phyloP scores from a whole-genome alignment of 1,140 invertebrate genomes.

The Brachionus asplanchnoidis region DNA sequence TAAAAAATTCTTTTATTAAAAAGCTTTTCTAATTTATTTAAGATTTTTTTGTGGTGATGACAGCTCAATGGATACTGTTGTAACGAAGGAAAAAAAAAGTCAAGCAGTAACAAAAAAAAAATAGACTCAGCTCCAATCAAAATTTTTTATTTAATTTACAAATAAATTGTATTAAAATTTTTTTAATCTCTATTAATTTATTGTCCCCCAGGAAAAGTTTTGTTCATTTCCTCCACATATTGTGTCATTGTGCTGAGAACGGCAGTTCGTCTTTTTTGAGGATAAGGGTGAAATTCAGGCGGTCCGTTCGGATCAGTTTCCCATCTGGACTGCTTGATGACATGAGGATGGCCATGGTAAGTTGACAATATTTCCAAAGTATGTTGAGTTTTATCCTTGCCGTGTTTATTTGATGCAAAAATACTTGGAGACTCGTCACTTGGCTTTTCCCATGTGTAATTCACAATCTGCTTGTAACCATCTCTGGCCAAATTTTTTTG shows the following conservation, averaged over 20 bases:
- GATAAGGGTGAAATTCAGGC: background rate
- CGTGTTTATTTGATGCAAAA: background rate
- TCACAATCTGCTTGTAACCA: background rate
- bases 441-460: conserved; percentile 41
- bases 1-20: background rate
- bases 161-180: conserved; percentile 7
- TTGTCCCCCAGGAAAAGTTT: conserved; percentile 28
- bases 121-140: background rate
- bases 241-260: conserved; percentile 36
- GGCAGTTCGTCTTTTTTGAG: conserved; percentile 30
- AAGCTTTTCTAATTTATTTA: background rate
- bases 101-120: background rate
- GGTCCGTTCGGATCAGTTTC: conserved; percentile 30
- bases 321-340: conserved; percentile 24
- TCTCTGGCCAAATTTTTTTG: background rate
- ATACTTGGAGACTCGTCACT: conserved; percentile 13
- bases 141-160: background rate
- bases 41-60: conserved; percentile 33
- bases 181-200: background rate
- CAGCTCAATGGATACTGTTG: background rate
- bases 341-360: conserved; percentile 25
- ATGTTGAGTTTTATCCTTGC: background rate
- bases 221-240: conserved; percentile 42
- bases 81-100: background rate
- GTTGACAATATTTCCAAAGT: conserved; percentile 21